Conservation (phyloP, 1,140 invertebrate species). For the Hydropsyche tenuis region DNA sequence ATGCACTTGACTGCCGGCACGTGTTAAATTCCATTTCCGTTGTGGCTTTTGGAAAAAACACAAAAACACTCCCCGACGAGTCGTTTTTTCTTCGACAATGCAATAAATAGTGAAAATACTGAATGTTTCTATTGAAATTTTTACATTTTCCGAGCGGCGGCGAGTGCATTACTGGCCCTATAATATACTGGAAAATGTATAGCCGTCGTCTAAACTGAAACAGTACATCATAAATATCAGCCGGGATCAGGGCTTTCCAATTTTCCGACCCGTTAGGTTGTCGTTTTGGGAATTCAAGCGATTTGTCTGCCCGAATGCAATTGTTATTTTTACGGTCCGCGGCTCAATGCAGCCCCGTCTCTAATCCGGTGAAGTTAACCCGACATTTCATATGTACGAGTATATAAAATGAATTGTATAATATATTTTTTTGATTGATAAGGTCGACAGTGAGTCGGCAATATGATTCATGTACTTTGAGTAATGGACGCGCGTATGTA, state of each 20-base stretch:
- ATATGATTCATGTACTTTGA: too few relatives aligned
- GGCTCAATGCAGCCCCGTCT: background rate
- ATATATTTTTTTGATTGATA: too few relatives aligned
- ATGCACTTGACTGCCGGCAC: slow-evolving; percentile 15
- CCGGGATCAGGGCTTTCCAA: slow-evolving; percentile 9
- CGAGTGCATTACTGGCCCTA: background rate
- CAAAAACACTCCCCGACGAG: too few relatives aligned
- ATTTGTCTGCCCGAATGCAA: slow-evolving; percentile 1
- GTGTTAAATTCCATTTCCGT: slow-evolving; percentile 27
- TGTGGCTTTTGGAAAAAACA: too few relatives aligned
- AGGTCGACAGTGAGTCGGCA: too few relatives aligned
- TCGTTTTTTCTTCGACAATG: too few relatives aligned
- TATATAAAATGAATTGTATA: too few relatives aligned
- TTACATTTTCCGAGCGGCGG: background rate
- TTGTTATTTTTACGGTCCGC: background rate
- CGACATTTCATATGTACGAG: too few relatives aligned
- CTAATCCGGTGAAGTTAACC: too few relatives aligned
- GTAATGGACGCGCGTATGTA: too few relatives aligned
- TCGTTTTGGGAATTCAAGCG: background rate
- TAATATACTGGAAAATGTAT: too few relatives aligned
- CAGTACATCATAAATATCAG: slow-evolving; percentile 17
- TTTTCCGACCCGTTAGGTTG: slow-evolving; percentile 24
- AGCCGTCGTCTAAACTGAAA: background rate
- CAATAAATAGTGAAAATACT: too few relatives aligned
- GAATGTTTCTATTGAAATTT: background rate